phyloP scores from a whole-genome alignment of 2,113 vertebrate genomes.

The Rhea americana region DNA sequence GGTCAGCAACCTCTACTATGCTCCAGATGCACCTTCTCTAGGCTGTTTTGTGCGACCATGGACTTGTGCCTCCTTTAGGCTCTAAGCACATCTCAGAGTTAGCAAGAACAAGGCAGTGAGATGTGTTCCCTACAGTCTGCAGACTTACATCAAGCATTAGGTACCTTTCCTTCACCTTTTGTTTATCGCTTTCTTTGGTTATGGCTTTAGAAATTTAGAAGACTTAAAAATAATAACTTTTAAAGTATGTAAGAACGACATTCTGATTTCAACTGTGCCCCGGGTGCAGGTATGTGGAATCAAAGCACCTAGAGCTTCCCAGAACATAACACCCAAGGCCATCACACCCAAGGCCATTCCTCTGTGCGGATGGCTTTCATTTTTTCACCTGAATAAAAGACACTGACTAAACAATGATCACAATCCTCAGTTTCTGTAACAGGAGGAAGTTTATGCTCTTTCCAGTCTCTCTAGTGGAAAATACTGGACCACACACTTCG shows the following conservation, averaged over 20 bases:
- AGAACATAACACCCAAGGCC: neutral
- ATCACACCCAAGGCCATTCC: neutral
- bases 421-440: neutral
- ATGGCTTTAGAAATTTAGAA: neutral
- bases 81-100: neutral
- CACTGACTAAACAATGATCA: neutral
- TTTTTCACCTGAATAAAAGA: neutral
- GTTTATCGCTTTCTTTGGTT: neutral
- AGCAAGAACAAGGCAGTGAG: neutral
- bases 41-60: fast-evolving
- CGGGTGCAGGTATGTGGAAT: neutral
- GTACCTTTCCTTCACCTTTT: neutral
- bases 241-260: fast-evolving
- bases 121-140: neutral
- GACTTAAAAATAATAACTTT: neutral
- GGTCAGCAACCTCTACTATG: neutral
- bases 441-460: neutral
- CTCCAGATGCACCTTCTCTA: neutral
- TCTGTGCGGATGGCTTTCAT: neutral
- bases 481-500: fast-evolving
- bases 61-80: neutral
- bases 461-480: neutral
- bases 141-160: neutral
- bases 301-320: fast-evolving
- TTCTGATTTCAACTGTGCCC: neutral